Conservation (phyloP, 1,140 invertebrate species). For the Camponotus pennsylvanicus region DNA sequence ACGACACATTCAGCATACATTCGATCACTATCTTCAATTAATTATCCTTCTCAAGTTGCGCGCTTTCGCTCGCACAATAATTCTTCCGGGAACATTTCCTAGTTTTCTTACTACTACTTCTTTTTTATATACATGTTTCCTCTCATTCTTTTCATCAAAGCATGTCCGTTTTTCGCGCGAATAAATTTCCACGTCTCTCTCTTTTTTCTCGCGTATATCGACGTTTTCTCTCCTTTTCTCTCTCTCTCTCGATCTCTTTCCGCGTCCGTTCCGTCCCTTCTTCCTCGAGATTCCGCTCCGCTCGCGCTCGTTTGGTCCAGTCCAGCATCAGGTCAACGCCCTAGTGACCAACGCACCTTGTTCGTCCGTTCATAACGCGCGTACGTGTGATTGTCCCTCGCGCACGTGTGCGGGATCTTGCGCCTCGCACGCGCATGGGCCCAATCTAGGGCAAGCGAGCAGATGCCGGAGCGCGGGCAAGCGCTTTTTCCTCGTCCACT, state of each 20-base stretch:
- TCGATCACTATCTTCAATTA: conserved; percentile 45
- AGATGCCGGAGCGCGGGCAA: conserved; percentile 57
- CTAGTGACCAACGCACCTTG: conserved; percentile 82
- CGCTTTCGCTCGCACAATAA: neutral
- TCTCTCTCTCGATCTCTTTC: conserved; percentile 28
- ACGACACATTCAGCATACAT: neutral
- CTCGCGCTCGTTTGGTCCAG: conserved; percentile 80
- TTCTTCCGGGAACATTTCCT: neutral
- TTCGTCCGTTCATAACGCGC: conserved; percentile 74
- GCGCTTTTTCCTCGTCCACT: conserved; percentile 69
- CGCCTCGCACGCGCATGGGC: conserved; percentile 22
- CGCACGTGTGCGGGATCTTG: conserved; percentile 37
- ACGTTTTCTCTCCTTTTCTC: conserved; percentile 16
- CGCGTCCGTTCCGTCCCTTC: conserved; percentile 55
- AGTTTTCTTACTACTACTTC: neutral
- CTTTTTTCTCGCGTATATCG: conserved; percentile 32
- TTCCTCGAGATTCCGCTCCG: conserved; percentile 76
- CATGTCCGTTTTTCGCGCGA: neutral
- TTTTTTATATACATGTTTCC: neutral
- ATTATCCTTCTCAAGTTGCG: conserved; percentile 27
- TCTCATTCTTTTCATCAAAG: too few relatives aligned
- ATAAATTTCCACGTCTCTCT: conserved; percentile 20
- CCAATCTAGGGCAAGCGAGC: conserved; percentile 73
- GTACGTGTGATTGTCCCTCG: conserved; percentile 31
- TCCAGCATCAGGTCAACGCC: conserved; percentile 81